Base-by-base conservation (phyloP, 2,113 vertebrate genomes). In the Leptobrachium ailaonicum region DNA sequence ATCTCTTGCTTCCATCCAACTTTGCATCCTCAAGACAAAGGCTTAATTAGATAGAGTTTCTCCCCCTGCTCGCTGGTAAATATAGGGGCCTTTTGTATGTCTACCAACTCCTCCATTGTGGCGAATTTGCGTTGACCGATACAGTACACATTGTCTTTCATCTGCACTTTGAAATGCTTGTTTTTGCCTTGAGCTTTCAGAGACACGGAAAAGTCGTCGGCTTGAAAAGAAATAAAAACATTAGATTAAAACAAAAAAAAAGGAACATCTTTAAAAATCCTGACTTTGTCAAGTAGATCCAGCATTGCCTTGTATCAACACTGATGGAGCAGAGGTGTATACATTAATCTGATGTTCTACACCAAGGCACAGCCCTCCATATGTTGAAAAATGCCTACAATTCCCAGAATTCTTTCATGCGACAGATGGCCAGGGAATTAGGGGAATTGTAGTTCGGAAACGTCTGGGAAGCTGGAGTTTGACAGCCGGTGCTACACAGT, bases 21-120 rank as follows among this genome's bases (percentile, higher is more conserved):
- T 47, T 47, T 47, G 53, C 54, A 41, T 58, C 66, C 72, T 97
- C 95, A 96, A 85, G 95, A 96, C 85, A 96, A 86, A 84, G 94
- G 95, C 87, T 96, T 96, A 86, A 96, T 82, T 87, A 96, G 94
- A 91, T 96, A 96, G 43, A 96, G 92, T 92, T 96, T 97, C 89
- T 96, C 95, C 68, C 96, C 96, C 89, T 96, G 96, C 88, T 96
- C 95, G 70, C 95, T 95, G 89, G 95, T 96, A 89, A 96, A 97
- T 89, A 96, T 96, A 41, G 96, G 96, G 43, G 96, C 95, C 84
- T 95, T 95, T 96, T 96, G 91, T 97, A 94, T 96, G 95, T 96
- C 96, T 85, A 96, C 94, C 87, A 97, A 92, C 89, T 96, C 95
- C 84, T 96, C 94, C 95, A 96, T 95, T 83, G 94, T 95, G 92